Conservation (phyloP, 2,888 invertebrate species). For the Latrodectus hesperus region DNA sequence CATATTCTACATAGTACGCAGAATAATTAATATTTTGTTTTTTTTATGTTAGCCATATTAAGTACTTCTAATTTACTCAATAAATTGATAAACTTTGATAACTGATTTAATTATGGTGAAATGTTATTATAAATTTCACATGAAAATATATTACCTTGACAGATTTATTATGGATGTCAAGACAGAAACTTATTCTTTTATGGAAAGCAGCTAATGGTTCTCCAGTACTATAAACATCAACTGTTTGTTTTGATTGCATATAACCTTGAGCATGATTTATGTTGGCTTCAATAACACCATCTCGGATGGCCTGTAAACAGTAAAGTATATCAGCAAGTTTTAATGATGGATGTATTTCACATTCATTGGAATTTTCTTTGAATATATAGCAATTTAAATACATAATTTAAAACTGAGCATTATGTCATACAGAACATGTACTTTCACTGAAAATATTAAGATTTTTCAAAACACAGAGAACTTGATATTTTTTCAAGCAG, state of each 20-base stretch:
- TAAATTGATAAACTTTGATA: no score
- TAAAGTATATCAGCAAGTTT: constrained; percentile 7
- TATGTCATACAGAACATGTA: no score
- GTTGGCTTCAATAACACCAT: constrained; percentile 98
- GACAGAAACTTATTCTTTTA: constrained; percentile 96
- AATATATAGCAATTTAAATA: no score
- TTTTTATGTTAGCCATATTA: background rate
- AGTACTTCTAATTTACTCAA: no score
- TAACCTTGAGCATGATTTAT: constrained; percentile 96
- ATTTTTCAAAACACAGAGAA: no score
- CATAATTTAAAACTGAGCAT: no score
- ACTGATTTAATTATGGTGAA: background rate
- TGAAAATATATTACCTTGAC: constrained; percentile 79
- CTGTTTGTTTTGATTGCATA: constrained; percentile 97
- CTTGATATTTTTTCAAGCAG: no score
- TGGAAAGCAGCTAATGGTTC: constrained; percentile 97
- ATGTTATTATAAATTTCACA: background rate
- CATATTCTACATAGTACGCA: background rate
- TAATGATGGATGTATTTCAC: no score
- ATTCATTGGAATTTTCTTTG: no score
- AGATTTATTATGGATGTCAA: constrained; percentile 98
- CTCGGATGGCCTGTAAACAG: constrained; percentile 84
- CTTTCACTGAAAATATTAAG: no score
- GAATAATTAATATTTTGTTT: background rate
- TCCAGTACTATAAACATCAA: constrained; percentile 96